Percentiles rank a stretch among this genome's conserved stretches.
phyloP scores from a whole-genome alignment of 2,797 vertebrate species.

The Paguma larvata region DNA sequence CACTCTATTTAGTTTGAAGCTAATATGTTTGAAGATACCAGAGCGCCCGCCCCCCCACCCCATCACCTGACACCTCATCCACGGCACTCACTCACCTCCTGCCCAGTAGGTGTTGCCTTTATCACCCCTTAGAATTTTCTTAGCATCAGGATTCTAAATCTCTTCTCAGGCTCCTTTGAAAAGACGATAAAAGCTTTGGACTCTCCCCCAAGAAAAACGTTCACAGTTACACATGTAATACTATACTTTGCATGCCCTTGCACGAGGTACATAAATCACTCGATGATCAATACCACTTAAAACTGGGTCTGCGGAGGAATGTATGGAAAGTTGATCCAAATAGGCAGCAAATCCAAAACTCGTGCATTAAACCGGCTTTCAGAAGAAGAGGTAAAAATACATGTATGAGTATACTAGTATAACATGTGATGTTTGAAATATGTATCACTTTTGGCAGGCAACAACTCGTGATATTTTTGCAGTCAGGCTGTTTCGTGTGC shows the following conservation, averaged over 20 bases:
- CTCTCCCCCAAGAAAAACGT: background rate
- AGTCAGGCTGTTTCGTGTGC: background rate
- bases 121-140: background rate
- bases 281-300: background rate
- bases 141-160: background rate
- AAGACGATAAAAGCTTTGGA: background rate
- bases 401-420: background rate
- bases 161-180: background rate
- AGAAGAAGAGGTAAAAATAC: constrained; percentile 51
- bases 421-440: constrained; percentile 38
- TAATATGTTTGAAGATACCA: background rate
- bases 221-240: background rate
- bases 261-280: background rate
- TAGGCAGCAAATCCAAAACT: constrained; percentile 50
- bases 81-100: background rate
- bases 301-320: background rate
- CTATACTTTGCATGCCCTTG: background rate
- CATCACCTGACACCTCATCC: background rate
- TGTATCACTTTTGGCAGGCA: background rate
- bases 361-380: constrained; percentile 4
- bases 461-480: constrained; percentile 42
- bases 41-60: background rate
- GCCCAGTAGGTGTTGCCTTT: background rate
- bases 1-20: background rate
- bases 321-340: background rate